Evolutionary conservation across 2,888 invertebrate species (phyloP).

Genomic region (Ctenicera cuprea): DNA sequence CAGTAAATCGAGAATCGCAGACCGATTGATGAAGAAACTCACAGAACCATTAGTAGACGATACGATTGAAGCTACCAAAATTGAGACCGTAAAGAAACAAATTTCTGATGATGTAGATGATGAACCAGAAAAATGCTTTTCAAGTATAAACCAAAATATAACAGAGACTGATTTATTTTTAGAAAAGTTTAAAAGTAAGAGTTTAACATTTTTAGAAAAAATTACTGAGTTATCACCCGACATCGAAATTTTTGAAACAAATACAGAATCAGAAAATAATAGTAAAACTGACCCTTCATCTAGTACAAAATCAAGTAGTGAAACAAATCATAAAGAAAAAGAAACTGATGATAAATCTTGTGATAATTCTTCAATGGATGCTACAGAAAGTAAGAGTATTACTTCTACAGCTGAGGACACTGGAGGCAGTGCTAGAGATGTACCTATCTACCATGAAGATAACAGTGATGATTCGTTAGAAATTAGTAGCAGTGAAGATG

Average conservation of each 20-base stretch:
- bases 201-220: constrained; percentile 37
- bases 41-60: constrained; percentile 54
- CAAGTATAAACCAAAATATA: not conserved
- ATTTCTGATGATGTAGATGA: not conserved
- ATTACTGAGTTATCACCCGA: constrained; percentile 43
- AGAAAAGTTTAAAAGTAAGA: constrained; percentile 22
- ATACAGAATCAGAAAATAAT: constrained; percentile 45
- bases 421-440: not conserved
- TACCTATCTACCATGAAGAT: not conserved
- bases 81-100: constrained; percentile 1
- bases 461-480: not conserved
- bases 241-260: constrained; percentile 42
- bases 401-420: not conserved
- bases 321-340: not conserved
- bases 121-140: not conserved
- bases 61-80: constrained; percentile 25
- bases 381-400: not conserved
- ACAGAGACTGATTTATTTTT: constrained; percentile 29
- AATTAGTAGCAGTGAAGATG: constrained; percentile 26
- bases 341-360: not conserved
- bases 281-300: not conserved
- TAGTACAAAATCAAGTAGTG: not conserved
- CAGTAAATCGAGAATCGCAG: constrained; percentile 66
- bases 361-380: not conserved
- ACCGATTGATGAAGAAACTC: constrained; percentile 67